These are phyloP conservation scores for Trypoxylus dichotomus DNA, from an alignment of 1,140 invertebrate genomes.

Conservation along the genomic window DNA sequence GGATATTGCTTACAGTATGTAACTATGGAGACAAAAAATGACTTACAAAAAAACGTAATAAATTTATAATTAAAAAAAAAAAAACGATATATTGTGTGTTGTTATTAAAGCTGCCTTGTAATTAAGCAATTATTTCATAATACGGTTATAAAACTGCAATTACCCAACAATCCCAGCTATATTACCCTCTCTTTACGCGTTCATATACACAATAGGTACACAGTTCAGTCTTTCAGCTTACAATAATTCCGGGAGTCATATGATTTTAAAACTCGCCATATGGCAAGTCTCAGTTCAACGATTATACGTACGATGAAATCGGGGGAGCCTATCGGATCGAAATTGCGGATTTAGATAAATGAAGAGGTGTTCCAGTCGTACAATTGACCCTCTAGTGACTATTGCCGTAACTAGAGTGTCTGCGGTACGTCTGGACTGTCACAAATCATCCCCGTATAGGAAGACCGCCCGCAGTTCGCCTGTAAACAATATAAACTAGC, in stretches of 20 bases:
- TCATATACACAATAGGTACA: neutral
- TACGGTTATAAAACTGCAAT: neutral
- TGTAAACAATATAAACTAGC: slow-evolving; percentile 37
- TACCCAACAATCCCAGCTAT: neutral
- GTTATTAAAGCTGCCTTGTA: neutral
- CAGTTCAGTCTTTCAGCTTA: neutral
- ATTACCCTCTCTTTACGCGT: slow-evolving; percentile 8
- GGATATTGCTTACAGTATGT: no score
- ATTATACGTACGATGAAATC: slow-evolving; percentile 27
- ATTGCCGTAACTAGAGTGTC: neutral
- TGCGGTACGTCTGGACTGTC: slow-evolving; percentile 16
- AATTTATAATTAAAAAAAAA: no score
- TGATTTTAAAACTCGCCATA: slow-evolving; percentile 36
- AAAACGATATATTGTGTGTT: neutral
- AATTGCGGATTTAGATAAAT: slow-evolving; percentile 40
- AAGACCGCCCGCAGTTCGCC: slow-evolving; percentile 36
- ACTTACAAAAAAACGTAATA: no score
- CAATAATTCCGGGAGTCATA: slow-evolving; percentile 17
- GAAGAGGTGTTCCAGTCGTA: slow-evolving; percentile 34
- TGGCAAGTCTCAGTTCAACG: slow-evolving; percentile 32
- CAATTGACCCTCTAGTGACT: slow-evolving; percentile 16
- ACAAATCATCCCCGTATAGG: slow-evolving; percentile 37
- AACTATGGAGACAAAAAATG: no score
- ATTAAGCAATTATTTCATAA: slow-evolving; percentile 18
- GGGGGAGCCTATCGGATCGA: slow-evolving; percentile 28